phyloP scores from a whole-genome alignment of 1,140 invertebrate genomes.

The Caenorhabditis briggsae region DNA sequence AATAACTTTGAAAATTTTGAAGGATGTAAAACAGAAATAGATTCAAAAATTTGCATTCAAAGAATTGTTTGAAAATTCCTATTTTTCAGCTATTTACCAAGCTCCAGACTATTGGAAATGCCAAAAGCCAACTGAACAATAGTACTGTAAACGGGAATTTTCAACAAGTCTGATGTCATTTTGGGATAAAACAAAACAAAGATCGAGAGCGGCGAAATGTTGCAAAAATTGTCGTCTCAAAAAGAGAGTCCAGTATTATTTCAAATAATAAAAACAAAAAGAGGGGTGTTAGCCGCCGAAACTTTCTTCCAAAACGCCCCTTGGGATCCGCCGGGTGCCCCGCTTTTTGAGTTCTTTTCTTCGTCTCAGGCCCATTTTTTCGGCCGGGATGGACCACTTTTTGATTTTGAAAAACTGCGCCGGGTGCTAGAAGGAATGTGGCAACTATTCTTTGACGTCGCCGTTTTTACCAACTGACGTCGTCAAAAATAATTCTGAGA shows the following conservation, averaged over 20 bases:
- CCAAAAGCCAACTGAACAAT: background rate
- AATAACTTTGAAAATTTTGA: too few species aligned
- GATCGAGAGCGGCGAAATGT: background rate
- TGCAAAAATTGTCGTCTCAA: background rate
- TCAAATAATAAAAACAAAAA: slow-evolving; percentile 24
- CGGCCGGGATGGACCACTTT: background rate
- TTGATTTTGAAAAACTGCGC: background rate
- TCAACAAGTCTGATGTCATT: too few species aligned
- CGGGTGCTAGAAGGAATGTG: background rate
- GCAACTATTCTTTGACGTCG: slow-evolving; percentile 12
- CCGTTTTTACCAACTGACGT: background rate
- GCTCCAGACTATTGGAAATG: too few species aligned
- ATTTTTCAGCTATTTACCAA: too few species aligned
- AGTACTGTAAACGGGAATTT: too few species aligned
- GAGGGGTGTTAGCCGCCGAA: background rate
- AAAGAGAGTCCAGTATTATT: background rate
- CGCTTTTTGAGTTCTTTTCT: slow-evolving; percentile 23
- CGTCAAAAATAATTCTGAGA: slow-evolving; percentile 23
- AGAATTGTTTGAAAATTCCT: too few species aligned
- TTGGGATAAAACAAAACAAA: background rate
- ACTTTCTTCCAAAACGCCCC: background rate
- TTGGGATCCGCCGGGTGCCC: too few species aligned
- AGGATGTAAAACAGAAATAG: too few species aligned
- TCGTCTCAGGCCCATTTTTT: too few species aligned
- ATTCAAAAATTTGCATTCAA: too few species aligned